A percentile compares a stretch with the other conserved stretches of the same genome.
These are phyloP conservation scores for Neodiprion fabricii DNA, from an alignment of 1,140 invertebrate species.

Conservation along the genomic window DNA sequence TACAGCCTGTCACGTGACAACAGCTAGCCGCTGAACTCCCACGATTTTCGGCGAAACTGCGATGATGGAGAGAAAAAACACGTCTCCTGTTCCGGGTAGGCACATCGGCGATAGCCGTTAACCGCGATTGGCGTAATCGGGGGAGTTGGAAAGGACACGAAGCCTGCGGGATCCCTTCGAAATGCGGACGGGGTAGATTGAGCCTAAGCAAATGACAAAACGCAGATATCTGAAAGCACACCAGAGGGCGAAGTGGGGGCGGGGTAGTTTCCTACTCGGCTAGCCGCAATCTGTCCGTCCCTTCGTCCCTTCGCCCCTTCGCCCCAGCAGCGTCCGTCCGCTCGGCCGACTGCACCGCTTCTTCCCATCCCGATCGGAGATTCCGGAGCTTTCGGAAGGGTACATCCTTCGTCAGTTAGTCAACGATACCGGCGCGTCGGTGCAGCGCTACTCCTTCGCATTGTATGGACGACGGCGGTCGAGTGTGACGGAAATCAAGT, in stretches of 20 bases:
- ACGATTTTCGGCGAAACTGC: too few species aligned
- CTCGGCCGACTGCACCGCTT: slow-evolving; percentile 18
- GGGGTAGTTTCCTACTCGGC: slow-evolving; percentile 44
- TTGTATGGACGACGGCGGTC: slow-evolving; percentile 39
- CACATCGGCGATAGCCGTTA: slow-evolving; percentile 40
- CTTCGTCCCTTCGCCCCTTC: slow-evolving; percentile 23
- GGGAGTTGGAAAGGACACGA: slow-evolving; percentile 23
- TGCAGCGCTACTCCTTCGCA: slow-evolving; percentile 37
- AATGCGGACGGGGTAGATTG: slow-evolving; percentile 43
- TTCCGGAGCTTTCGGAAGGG: background rate
- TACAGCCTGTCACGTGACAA: background rate
- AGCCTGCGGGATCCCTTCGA: slow-evolving; percentile 44
- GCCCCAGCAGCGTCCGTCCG: background rate
- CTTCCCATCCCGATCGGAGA: slow-evolving; percentile 37
- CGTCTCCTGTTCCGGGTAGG: too few species aligned
- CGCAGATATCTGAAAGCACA: slow-evolving; percentile 30
- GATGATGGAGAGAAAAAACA: too few species aligned
- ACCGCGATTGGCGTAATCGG: too few species aligned
- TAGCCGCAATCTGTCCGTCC: slow-evolving; percentile 54
- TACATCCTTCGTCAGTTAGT: slow-evolving; percentile 50
- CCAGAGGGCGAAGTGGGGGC: background rate
- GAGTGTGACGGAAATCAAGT: slow-evolving; percentile 48
- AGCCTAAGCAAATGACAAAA: slow-evolving; percentile 58
- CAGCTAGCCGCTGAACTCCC: too few species aligned
- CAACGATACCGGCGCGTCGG: slow-evolving; percentile 35